Evolutionary conservation across 2,113 vertebrate species (phyloP).

Genomic region (Notarius quadriscutis): DNA sequence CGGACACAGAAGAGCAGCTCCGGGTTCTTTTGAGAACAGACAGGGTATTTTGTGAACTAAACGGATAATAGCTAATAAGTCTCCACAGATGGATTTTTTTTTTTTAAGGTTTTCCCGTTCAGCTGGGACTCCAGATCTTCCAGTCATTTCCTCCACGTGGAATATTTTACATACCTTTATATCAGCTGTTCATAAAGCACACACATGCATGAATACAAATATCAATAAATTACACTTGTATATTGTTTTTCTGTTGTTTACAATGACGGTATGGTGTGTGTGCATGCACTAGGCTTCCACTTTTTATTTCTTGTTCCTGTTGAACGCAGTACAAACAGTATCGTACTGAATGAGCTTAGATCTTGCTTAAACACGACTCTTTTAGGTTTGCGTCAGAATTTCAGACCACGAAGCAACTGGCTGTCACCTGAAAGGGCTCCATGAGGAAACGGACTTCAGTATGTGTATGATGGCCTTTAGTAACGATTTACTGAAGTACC

Average conservation of each 20-base stretch:
- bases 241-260: not conserved
- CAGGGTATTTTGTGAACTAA: not conserved
- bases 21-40: not conserved
- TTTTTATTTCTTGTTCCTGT: not conserved
- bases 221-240: not conserved
- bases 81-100: not conserved
- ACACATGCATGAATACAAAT: not conserved
- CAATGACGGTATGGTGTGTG: not conserved
- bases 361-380: not conserved
- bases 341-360: not conserved
- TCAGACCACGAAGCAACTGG: not conserved
- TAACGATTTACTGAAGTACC: not conserved
- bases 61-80: not conserved
- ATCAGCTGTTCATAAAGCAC: not conserved
- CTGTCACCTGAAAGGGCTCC: not conserved
- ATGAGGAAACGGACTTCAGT: not conserved
- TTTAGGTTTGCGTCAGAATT: not conserved
- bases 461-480: not conserved
- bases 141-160: not conserved
- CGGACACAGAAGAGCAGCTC: not conserved
- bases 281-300: not conserved
- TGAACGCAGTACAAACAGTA: not conserved
- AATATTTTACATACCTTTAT: conserved; percentile 23
- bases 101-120: not conserved
- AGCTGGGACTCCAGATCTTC: not conserved